Percentiles rank a stretch among this genome's conserved stretches.
Evolutionary conservation across 2,797 vertebrate species (phyloP).

Genomic region (Anguilla anguilla): DNA sequence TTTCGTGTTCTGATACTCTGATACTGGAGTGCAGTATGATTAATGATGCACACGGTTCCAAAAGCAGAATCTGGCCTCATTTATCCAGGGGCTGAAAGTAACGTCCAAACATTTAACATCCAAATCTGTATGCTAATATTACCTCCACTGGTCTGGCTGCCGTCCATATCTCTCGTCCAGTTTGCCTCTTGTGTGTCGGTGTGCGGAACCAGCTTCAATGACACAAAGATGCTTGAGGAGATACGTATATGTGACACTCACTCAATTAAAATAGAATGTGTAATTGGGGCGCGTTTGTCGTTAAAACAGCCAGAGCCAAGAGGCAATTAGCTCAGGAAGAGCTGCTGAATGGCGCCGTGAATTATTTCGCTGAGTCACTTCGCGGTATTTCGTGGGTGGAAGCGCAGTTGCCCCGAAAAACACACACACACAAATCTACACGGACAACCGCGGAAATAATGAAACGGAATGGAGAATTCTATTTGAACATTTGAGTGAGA

Average conservation of each 20-base stretch:
- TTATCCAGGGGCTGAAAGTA: not conserved
- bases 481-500: not conserved
- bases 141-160: not conserved
- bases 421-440: not conserved
- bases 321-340: not conserved
- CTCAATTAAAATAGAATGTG: constrained; percentile 6
- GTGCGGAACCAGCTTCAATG: not conserved
- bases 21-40: not conserved
- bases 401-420: not conserved
- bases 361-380: not conserved
- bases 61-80: not conserved
- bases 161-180: not conserved
- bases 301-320: not conserved
- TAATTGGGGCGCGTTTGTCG: not conserved
- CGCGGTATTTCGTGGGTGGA: not conserved
- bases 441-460: not conserved
- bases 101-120: not conserved
- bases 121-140: not conserved
- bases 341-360: not conserved
- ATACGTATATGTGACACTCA: not conserved
- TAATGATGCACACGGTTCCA: not conserved
- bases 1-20: not conserved
- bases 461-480: not conserved
- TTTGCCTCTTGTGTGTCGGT: not conserved
- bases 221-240: not conserved